Evolutionary conservation across 37 sponge, comb jelly and placozoan genomes (phyloP), one percentile per base, ranked within the genome.

Genomic region (Spongilla lacustris): DNA sequence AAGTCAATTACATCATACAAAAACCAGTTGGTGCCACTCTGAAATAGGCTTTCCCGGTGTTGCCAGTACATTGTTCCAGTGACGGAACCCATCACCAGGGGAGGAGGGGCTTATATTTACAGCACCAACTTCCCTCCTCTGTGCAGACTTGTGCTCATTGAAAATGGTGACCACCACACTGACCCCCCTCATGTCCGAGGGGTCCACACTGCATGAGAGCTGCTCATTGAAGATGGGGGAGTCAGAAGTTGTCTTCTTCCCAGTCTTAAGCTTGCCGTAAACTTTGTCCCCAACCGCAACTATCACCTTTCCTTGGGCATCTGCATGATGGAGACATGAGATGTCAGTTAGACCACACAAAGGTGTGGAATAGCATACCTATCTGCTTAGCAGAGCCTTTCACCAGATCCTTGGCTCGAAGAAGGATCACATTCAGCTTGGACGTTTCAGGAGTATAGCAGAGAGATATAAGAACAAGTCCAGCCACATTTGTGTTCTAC

Each of bases 11-110:
- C n/a, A n/a, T n/a, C n/a, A n/a, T n/a, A n/a, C n/a, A n/a, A n/a
- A n/a, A n/a, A n/a, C n/a, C 68, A 90, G 82, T 71, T 84, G 71
- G 32, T 92, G 92, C 92, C 92, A 92, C 71, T 92, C 92, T 36
- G 92, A 88, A 36, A 92, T 92, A 35, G 71, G 92, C 32, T 87
- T 92, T 31, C 88, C 88, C 0, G 88, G 88, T 27, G 87, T 36
- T 24, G 88, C 84, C 68, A 92, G 21, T 36, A 84, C 81, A 69
- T 92, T 88, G 68, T 79, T 92, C 92, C 92, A 92, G 35, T 92
- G 92, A 26, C 92, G 72, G 27, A 84, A 87, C 72, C 76, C 84
- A 50, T 92, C 88, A 13, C 88, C 92, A 8, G 69, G 9, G 28
- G 75, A 37, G 25, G 83, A 80, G 68, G 77, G 22, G 46, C 84